Evolutionary conservation across 2,797 vertebrate genomes (phyloP).

Genomic region (Characodon lateralis): DNA sequence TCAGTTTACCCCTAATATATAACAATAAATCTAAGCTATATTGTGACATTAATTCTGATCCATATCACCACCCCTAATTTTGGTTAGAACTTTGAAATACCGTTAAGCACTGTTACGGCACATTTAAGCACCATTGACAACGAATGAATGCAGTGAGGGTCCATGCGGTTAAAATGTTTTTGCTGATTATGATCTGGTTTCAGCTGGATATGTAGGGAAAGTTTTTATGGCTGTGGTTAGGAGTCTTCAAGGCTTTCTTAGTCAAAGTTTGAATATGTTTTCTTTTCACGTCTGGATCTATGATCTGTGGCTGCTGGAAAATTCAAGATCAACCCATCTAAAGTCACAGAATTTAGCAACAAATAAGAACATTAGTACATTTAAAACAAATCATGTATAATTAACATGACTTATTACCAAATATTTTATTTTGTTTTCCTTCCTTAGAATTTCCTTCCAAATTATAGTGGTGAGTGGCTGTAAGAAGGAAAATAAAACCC

Average conservation of each 20-base stretch:
- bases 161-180: conserved; percentile 30
- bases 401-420: not conserved
- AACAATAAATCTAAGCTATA: not conserved
- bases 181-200: conserved; percentile 27
- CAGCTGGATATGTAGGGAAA: conserved; percentile 29
- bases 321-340: conserved; percentile 8
- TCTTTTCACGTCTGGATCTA: not conserved
- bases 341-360: not conserved
- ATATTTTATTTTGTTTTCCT: conserved; percentile 3
- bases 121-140: conserved; percentile 32
- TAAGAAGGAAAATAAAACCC: not conserved
- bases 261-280: conserved; percentile 21
- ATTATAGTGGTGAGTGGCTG: not conserved
- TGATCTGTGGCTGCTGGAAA: conserved; percentile 1
- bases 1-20: no score
- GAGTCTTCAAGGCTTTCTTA: conserved; percentile 23
- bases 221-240: conserved; percentile 37
- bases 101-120: not conserved
- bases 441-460: not conserved
- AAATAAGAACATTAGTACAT: conserved; percentile 13
- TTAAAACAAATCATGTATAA: conserved; percentile 5
- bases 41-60: not conserved
- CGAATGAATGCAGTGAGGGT: conserved; percentile 48
- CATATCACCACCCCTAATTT: not conserved
- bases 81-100: not conserved